Evolutionary conservation across 2,113 vertebrate species (phyloP).

Genomic region (Onychostruthus taczanowskii): DNA sequence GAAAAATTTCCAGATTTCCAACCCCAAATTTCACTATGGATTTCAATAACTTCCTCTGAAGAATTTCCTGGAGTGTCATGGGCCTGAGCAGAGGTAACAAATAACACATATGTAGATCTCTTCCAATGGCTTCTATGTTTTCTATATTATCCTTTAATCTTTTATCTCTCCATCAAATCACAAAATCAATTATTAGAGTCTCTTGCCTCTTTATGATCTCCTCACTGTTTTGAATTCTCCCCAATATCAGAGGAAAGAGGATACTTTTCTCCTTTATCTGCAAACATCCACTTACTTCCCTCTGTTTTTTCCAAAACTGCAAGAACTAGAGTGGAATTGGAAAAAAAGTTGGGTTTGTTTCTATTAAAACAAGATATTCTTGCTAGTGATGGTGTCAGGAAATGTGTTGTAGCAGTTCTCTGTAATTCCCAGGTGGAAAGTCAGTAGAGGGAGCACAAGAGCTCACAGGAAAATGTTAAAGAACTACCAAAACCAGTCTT

Average conservation of each 20-base stretch:
- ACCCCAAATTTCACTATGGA: background rate
- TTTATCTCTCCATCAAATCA: background rate
- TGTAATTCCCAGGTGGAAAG: background rate
- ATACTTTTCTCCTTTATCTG: background rate
- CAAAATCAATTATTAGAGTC: background rate
- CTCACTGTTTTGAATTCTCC: background rate
- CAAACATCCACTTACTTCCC: background rate
- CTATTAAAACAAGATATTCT: background rate
- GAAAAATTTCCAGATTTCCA: background rate
- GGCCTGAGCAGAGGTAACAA: accelerated
- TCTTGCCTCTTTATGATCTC: background rate
- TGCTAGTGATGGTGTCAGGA: accelerated
- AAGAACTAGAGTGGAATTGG: background rate
- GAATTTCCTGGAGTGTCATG: background rate
- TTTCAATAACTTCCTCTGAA: background rate
- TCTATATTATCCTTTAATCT: background rate
- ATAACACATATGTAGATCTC: background rate
- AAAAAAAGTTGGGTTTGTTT: background rate
- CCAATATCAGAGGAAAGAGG: background rate
- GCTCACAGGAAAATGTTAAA: background rate
- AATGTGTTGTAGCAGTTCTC: background rate
- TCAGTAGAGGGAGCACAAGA: constrained; percentile 65
- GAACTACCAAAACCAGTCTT: background rate
- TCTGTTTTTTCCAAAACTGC: background rate
- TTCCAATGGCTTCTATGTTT: background rate